Percentiles rank a stretch among this genome's conserved stretches.
Conservation (phyloP, 2,888 invertebrate species). For the Agrochola lota region DNA sequence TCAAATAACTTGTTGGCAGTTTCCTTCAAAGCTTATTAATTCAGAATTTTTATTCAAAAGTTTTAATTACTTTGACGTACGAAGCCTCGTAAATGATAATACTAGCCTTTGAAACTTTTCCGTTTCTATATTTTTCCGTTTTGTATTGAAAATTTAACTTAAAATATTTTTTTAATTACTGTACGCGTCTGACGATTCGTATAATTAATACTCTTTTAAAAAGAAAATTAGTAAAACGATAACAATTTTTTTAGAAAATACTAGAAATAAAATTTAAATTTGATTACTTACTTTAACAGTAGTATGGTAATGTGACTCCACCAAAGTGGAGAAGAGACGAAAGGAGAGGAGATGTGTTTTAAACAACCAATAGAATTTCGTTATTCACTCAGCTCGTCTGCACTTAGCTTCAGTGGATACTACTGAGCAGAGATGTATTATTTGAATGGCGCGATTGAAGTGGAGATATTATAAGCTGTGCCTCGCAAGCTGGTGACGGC, state of each 20-base stretch:
- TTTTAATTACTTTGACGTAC: conserved; percentile 60
- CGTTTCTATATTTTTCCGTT: conserved; percentile 18
- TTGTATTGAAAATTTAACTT: neutral
- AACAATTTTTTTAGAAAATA: neutral
- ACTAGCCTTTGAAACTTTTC: conserved; percentile 17
- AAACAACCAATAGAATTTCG: no score
- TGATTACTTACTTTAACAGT: neutral
- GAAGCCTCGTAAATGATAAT: conserved; percentile 44
- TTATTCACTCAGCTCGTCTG: no score
- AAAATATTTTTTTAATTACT: conserved; percentile 9
- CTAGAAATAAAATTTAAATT: neutral
- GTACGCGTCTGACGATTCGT: neutral
- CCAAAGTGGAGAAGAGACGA: no score
- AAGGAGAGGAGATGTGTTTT: no score
- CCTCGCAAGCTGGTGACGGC: no score
- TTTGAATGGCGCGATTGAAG: no score
- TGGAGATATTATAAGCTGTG: no score
- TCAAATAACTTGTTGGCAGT: conserved; percentile 54
- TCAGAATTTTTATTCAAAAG: conserved; percentile 51
- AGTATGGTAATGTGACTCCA: neutral
- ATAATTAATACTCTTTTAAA: neutral
- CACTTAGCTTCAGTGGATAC: no score
- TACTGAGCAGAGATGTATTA: no score
- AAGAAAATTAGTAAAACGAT: neutral
- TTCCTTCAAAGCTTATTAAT: conserved; percentile 58